Evolutionary conservation across 1,140 invertebrate species (phyloP).

Genomic region (Meloidogyne floridensis): DNA sequence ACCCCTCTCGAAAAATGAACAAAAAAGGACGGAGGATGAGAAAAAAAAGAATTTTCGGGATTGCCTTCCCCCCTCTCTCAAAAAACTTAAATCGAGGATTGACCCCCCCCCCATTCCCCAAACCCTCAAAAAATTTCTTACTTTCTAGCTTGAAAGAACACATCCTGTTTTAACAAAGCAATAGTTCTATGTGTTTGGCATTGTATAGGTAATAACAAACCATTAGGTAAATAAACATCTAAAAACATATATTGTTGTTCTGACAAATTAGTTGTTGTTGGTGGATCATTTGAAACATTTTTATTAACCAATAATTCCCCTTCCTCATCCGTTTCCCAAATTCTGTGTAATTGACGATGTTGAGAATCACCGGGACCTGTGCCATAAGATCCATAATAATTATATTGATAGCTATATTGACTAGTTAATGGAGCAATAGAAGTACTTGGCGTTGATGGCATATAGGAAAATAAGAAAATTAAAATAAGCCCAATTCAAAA

Average conservation of each 20-base stretch:
- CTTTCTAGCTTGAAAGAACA: slow-evolving; percentile 53
- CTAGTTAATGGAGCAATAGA: neutral
- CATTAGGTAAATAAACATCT: slow-evolving; percentile 48
- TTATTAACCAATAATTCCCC: slow-evolving; percentile 28
- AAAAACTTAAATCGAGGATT: too few relatives aligned
- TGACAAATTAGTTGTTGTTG: slow-evolving; percentile 21
- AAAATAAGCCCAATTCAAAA: too few relatives aligned
- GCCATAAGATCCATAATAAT: slow-evolving; percentile 13
- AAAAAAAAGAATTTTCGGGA: too few relatives aligned
- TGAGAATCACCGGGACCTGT: neutral
- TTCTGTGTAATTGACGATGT: slow-evolving; percentile 27
- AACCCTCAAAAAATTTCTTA: neutral
- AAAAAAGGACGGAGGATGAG: too few relatives aligned
- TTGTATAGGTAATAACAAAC: slow-evolving; percentile 48
- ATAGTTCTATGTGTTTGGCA: slow-evolving; percentile 39
- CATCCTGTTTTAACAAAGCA: slow-evolving; percentile 45
- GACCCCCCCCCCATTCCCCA: too few relatives aligned
- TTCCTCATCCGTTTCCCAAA: slow-evolving; percentile 35
- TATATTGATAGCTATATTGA: slow-evolving; percentile 18
- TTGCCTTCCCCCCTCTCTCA: too few relatives aligned
- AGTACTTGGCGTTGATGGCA: slow-evolving; percentile 10
- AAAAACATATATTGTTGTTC: slow-evolving; percentile 33
- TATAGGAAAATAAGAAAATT: neutral
- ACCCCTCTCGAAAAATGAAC: too few relatives aligned
- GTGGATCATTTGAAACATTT: neutral